A percentile compares a stretch with the other conserved stretches of the same genome.
These are phyloP conservation scores for Microvelia longipes DNA, from an alignment of 1,140 invertebrate genomes.

Conservation along the genomic window DNA sequence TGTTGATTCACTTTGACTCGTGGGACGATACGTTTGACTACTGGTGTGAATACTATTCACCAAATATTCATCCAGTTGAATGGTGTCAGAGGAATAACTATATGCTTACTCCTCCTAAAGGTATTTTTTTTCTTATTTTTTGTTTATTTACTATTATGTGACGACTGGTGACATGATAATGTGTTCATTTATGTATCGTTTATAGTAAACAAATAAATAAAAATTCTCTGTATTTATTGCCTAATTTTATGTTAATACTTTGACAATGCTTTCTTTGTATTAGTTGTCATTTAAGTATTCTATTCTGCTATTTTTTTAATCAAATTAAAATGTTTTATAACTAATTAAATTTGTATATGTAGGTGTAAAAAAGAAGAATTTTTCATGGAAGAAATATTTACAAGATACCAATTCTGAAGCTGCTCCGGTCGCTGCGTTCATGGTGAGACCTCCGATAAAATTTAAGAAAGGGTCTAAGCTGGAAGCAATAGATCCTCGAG, in stretches of 20 bases:
- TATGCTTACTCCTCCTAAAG: constrained; percentile 70
- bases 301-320: no score
- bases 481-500: constrained; percentile 77
- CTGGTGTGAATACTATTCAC: constrained; percentile 77
- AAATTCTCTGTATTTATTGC: no score
- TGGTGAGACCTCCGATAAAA: constrained; percentile 54
- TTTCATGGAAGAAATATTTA: constrained; percentile 76
- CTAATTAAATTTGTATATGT: constrained; percentile 20
- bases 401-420: constrained; percentile 53
- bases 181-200: no score
- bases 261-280: no score
- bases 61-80: constrained; percentile 84
- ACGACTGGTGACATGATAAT: no score
- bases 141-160: background rate
- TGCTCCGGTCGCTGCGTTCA: constrained; percentile 71
- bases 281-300: no score
- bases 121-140: constrained; percentile 32
- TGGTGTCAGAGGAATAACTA: constrained; percentile 75
- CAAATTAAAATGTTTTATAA: no score
- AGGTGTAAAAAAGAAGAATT: constrained; percentile 59
- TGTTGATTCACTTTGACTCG: constrained; percentile 87
- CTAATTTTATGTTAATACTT: no score
- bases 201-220: no score
- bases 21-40: constrained; percentile 90
- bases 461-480: constrained; percentile 60